Evolutionary conservation across 64 coral and sea anemone genomes (phyloP), one percentile per base, ranked within the genome.

Genomic region (Astreopora myriophthalma): DNA sequence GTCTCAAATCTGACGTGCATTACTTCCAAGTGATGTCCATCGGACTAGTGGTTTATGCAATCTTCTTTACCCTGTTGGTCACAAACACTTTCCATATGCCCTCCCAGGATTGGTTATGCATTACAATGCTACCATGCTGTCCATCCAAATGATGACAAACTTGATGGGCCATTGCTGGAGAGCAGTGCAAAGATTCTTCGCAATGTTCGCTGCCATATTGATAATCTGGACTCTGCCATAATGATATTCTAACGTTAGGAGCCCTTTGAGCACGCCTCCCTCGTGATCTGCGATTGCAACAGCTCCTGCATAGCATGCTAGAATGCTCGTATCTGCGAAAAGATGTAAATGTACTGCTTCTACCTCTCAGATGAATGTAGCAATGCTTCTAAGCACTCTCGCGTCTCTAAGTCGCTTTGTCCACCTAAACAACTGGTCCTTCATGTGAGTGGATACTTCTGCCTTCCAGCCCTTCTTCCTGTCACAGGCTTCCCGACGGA

Each of bases 51-150:
- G 87, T 94, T 69, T 88, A 42, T 52, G 84, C 75, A 32, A 94
- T 94, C 73, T 94, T 94, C 27, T 35, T 94, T 10, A 94, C 85
- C 20, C 85, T 46, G 35, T 88, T 94, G 1, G 83, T 11, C 40
- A 94, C 92, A 64, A 94, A 82, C n/a, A 88, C 68, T 25, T 94
- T 88, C 75, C 74, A 88, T 20, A 24, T n/a, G n/a, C 57, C 36
- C 49, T 94, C 0, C 74, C 67, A 11, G 74, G 92, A 44, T 87
- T 93, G 63, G 40, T 87, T 87, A 84, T n/a, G n/a, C 73, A 87
- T 57, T 87, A 87, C 2, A 87, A 29, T 34, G n/a, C 91, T 7
- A 87, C 73, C 63, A 87, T 77, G 73, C 91, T 93, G 91, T 93
- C 91, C 84, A 93, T 93, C 91, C 73, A 93, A 6, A 87, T 63